These are phyloP conservation scores for Mamestra brassicae DNA, from an alignment of 2,888 invertebrate genomes.

Conservation along the genomic window DNA sequence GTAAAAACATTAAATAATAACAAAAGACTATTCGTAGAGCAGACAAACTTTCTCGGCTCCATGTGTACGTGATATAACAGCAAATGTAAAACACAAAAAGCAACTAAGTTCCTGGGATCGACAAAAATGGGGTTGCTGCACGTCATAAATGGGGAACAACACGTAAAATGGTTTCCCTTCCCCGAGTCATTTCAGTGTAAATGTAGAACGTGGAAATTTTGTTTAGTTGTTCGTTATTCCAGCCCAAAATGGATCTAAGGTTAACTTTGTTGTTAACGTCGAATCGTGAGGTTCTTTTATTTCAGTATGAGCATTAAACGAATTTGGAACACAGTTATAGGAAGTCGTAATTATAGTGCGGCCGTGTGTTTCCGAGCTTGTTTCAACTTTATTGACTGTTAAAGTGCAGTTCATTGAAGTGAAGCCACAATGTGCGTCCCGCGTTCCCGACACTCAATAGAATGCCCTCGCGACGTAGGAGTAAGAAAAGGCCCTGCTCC, in stretches of 20 bases:
- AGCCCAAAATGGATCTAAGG: slow-evolving; percentile 23
- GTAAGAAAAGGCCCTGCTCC: slow-evolving; percentile 81
- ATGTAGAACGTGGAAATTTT: slow-evolving; percentile 57
- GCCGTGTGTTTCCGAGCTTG: slow-evolving; percentile 46
- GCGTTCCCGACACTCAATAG: slow-evolving; percentile 75
- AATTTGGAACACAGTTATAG: slow-evolving; percentile 50
- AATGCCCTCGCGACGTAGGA: slow-evolving; percentile 73
- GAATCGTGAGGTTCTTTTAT: slow-evolving; percentile 13
- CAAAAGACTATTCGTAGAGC: slow-evolving; percentile 42
- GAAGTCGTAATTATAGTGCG: slow-evolving; percentile 48
- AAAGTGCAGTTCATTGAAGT: slow-evolving; percentile 73
- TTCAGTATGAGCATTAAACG: slow-evolving; percentile 4
- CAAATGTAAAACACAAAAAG: slow-evolving; percentile 47
- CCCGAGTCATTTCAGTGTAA: slow-evolving; percentile 59
- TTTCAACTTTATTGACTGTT: slow-evolving; percentile 71
- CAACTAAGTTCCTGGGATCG: slow-evolving; percentile 31
- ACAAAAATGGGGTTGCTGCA: slow-evolving; percentile 65
- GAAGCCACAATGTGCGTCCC: slow-evolving; percentile 71
- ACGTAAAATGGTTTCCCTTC: slow-evolving; percentile 67
- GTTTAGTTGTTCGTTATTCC: slow-evolving; percentile 55
- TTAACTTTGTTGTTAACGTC: slow-evolving; percentile 13
- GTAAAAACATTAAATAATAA: slow-evolving; percentile 47
- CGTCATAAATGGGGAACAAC: slow-evolving; percentile 68
- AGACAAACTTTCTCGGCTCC: slow-evolving; percentile 34
- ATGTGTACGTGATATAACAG: slow-evolving; percentile 50